phyloP scores from a whole-genome alignment of 1,140 invertebrate genomes.

The Babylonia areolata region DNA sequence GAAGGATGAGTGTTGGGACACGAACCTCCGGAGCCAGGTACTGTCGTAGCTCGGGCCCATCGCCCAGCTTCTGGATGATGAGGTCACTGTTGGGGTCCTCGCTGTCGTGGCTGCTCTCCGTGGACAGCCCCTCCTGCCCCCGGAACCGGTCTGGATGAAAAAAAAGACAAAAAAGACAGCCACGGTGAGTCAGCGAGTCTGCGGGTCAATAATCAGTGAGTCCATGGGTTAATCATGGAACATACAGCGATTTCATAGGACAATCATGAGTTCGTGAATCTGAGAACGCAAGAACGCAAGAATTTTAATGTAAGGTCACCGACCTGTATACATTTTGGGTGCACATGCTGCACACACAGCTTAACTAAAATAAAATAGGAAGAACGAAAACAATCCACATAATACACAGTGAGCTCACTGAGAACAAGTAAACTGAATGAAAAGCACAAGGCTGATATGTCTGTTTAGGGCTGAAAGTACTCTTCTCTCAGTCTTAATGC shows the following conservation, averaged over 20 bases:
- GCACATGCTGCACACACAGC: too few species aligned
- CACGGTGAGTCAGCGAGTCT: neutral
- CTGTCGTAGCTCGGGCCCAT: slow-evolving; percentile 60
- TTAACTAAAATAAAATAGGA: too few species aligned
- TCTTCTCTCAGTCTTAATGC: too few species aligned
- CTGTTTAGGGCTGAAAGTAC: too few species aligned
- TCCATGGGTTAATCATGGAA: neutral
- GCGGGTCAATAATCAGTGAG: neutral
- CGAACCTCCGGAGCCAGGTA: slow-evolving; percentile 63
- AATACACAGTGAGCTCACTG: too few species aligned
- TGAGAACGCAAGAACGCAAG: neutral
- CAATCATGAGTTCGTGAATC: too few species aligned
- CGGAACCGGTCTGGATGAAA: slow-evolving; percentile 58
- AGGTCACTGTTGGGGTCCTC: slow-evolving; percentile 61
- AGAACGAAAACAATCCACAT: too few species aligned
- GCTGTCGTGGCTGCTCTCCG: slow-evolving; percentile 66
- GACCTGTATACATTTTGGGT: too few species aligned
- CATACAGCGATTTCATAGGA: too few species aligned
- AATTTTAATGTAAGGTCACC: too few species aligned
- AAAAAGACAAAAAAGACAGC: neutral
- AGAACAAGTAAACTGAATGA: too few species aligned
- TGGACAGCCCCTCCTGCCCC: slow-evolving; percentile 55
- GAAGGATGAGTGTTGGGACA: neutral
- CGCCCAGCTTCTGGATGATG: slow-evolving; percentile 62
- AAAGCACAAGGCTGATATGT: too few species aligned